A percentile compares a stretch with the other conserved stretches of the same genome.
Conservation (phyloP, 2,113 vertebrate species). For the Fukomys damarensis region DNA sequence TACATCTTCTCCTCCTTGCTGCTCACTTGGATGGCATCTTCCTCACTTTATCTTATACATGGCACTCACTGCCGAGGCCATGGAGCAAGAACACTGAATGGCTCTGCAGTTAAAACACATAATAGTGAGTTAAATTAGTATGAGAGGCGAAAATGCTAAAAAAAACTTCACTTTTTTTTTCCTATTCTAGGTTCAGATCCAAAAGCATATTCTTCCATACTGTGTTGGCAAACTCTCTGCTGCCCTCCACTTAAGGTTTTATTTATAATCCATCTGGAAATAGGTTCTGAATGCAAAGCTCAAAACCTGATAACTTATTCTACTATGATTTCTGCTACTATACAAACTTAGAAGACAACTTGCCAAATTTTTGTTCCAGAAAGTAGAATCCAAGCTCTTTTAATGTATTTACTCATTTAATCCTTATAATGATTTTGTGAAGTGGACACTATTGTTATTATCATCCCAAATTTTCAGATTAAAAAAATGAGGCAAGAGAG, state of each 20-base stretch:
- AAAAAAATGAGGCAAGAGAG: background rate
- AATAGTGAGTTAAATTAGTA: slow-evolving; percentile 7
- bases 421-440: slow-evolving; percentile 7
- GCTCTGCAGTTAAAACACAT: background rate
- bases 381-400: slow-evolving; percentile 24
- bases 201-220: slow-evolving; percentile 16
- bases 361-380: background rate
- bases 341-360: background rate
- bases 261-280: slow-evolving; percentile 19
- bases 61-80: background rate
- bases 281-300: background rate
- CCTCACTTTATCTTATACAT: background rate
- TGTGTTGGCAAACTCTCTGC: background rate
- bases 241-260: background rate
- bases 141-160: background rate
- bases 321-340: background rate
- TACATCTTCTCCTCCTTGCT: background rate
- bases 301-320: background rate
- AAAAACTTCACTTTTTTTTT: slow-evolving; percentile 28
- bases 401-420: background rate
- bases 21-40: background rate
- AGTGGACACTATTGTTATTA: slow-evolving; percentile 24
- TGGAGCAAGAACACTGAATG: background rate
- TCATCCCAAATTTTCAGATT: slow-evolving; percentile 4
- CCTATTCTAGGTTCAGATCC: background rate